Conservation (phyloP, 2,797 vertebrate genomes). For the Ctenopoma multispine region DNA sequence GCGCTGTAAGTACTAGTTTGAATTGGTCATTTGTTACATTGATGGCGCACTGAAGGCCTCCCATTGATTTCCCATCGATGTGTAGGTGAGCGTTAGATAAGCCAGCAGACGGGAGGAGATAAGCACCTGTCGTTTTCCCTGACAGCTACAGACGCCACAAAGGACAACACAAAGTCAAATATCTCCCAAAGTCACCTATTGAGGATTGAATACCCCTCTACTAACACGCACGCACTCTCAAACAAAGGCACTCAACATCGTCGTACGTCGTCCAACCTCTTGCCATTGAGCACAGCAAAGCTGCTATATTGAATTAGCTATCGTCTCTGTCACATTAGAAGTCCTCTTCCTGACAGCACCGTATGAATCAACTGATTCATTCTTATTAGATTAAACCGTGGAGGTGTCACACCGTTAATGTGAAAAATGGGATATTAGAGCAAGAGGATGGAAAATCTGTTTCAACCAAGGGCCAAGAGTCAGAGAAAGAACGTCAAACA, state of each 20-base stretch:
- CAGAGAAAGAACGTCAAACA: slow-evolving; percentile 60
- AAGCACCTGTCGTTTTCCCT: slow-evolving; percentile 73
- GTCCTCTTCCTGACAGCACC: slow-evolving; percentile 61
- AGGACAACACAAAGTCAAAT: slow-evolving; percentile 80
- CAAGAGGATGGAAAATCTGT: slow-evolving; percentile 69
- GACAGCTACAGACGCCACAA: slow-evolving; percentile 57
- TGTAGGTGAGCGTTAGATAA: slow-evolving; percentile 81
- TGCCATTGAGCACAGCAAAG: slow-evolving; percentile 36
- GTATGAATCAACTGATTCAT: slow-evolving; percentile 81
- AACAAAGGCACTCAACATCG: slow-evolving; percentile 41
- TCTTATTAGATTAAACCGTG: slow-evolving; percentile 76
- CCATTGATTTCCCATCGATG: slow-evolving; percentile 82
- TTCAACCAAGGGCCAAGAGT: slow-evolving; percentile 70
- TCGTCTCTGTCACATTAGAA: slow-evolving; percentile 68
- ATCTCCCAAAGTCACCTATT: slow-evolving; percentile 68
- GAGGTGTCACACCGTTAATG: slow-evolving; percentile 75
- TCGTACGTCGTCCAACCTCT: slow-evolving; percentile 27
- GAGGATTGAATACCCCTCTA: slow-evolving; percentile 3
- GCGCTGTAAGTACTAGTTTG: slow-evolving; percentile 51
- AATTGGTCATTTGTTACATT: slow-evolving; percentile 80
- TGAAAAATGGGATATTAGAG: slow-evolving; percentile 72
- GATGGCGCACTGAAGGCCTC: slow-evolving; percentile 71
- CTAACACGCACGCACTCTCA: slow-evolving; percentile 16
- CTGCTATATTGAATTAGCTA: slow-evolving; percentile 72
- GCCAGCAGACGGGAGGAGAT: slow-evolving; percentile 73